Evolutionary conservation across 2,888 invertebrate species (phyloP).

Genomic region (Microplitis manilae): DNA sequence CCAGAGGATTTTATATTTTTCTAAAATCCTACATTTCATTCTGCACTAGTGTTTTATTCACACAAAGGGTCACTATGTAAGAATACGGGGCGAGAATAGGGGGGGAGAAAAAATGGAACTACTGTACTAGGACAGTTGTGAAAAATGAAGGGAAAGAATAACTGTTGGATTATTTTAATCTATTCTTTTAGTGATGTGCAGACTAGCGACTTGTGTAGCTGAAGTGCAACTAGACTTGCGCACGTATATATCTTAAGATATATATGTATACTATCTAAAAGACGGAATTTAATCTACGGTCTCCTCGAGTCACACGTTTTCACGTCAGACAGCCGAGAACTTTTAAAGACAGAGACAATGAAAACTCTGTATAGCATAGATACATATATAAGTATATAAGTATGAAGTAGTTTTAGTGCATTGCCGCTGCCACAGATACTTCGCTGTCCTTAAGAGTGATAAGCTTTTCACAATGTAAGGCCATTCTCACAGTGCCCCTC

Average conservation of each 20-base stretch:
- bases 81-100: too few relatives aligned
- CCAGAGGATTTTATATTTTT: background rate
- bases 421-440: background rate
- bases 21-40: background rate
- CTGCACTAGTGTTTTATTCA: background rate
- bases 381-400: background rate
- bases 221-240: too few relatives aligned
- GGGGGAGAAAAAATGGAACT: too few relatives aligned
- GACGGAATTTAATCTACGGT: conserved; percentile 41
- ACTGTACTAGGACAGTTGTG: background rate
- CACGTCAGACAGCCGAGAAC: conserved; percentile 16
- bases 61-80: too few relatives aligned
- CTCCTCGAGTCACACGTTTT: conserved; percentile 26
- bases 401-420: background rate
- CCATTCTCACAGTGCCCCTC: too few relatives aligned
- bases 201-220: background rate
- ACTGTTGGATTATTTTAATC: background rate
- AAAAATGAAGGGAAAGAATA: conserved; percentile 18
- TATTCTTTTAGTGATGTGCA: background rate
- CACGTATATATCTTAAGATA: background rate
- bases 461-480: background rate
- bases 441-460: background rate
- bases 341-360: background rate
- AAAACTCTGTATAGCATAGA: background rate
- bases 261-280: conserved; percentile 21